phyloP scores from a whole-genome alignment of 2,113 vertebrate genomes.

The Rousettus leschenaultii region DNA sequence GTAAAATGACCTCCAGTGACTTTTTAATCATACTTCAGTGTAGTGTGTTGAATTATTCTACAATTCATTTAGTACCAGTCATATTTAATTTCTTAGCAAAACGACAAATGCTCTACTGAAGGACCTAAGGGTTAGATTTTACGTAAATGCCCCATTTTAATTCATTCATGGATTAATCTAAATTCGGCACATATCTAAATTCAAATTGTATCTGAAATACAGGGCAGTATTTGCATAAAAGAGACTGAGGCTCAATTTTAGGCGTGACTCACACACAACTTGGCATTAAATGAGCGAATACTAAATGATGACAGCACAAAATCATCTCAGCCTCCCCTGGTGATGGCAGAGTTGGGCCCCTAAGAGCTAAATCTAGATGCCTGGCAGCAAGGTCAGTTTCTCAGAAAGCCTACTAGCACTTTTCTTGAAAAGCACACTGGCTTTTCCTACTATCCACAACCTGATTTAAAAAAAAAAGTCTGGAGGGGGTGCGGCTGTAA shows the following conservation, averaged over 20 bases:
- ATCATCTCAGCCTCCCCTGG: constrained; percentile 53
- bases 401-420: constrained; percentile 51
- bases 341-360: constrained; percentile 6
- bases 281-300: constrained; percentile 73
- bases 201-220: constrained; percentile 54
- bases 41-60: constrained; percentile 6
- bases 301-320: constrained; percentile 73
- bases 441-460: background rate
- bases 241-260: constrained; percentile 70
- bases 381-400: constrained; percentile 53
- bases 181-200: constrained; percentile 40
- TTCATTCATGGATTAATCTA: background rate
- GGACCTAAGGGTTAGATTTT: background rate
- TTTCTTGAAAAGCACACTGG: background rate
- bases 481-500: background rate
- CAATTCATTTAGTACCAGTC: background rate
- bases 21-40: constrained; percentile 29
- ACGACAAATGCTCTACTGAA: background rate
- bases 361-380: background rate
- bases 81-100: background rate
- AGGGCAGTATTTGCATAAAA: constrained; percentile 29
- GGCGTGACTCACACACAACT: constrained; percentile 54
- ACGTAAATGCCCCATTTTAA: constrained; percentile 46
- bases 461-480: background rate
- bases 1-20: constrained; percentile 84